Conservation (phyloP, 2,113 vertebrate genomes). For the Piaya cayana region DNA sequence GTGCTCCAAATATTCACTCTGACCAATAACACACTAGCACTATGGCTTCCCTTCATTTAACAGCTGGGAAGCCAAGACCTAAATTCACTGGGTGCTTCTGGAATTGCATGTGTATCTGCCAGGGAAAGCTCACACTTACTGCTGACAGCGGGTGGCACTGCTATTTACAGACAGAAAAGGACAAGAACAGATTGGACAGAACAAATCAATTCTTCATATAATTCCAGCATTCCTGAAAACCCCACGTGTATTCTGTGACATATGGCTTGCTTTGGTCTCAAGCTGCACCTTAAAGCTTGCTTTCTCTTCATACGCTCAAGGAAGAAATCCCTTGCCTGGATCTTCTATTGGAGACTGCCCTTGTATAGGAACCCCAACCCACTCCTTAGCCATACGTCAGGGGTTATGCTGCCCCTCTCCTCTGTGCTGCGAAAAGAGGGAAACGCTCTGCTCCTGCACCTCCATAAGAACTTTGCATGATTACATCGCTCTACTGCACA, state of each 20-base stretch:
- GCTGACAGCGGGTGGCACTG: background rate
- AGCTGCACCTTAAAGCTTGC: background rate
- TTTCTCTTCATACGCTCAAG: background rate
- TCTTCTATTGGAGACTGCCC: background rate
- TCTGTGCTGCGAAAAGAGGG: fast-evolving
- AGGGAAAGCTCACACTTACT: background rate
- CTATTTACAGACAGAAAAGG: background rate
- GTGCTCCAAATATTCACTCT: background rate
- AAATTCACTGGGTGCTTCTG: background rate
- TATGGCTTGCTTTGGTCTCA: background rate
- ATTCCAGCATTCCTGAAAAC: background rate
- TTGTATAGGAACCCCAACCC: background rate
- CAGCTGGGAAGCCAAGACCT: background rate
- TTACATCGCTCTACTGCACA: fast-evolving
- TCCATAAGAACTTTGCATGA: background rate
- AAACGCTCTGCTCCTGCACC: background rate
- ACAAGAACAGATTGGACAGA: background rate
- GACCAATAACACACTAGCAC: background rate
- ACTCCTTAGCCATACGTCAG: background rate
- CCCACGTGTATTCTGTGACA: background rate
- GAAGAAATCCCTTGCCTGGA: background rate
- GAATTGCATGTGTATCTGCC: background rate
- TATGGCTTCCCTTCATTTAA: fast-evolving
- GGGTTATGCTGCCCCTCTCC: background rate
- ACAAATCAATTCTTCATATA: background rate